Conservation (phyloP, 2,797 vertebrate species). For the Poecilia velifera region DNA sequence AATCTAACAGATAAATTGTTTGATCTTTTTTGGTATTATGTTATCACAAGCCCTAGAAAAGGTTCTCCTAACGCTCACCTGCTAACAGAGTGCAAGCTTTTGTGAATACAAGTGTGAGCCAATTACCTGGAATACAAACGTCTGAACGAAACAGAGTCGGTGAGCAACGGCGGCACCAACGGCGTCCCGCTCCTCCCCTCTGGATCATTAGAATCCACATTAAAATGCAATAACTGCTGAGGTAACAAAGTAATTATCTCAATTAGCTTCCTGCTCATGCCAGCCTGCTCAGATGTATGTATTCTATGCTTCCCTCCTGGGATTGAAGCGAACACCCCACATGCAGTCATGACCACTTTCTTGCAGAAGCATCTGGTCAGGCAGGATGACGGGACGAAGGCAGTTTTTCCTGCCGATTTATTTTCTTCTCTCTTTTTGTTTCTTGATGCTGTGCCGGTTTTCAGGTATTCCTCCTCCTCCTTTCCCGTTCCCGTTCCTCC, state of each 20-base stretch:
- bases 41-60: not conserved
- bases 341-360: conserved; percentile 51
- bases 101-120: conserved; percentile 15
- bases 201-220: conserved; percentile 61
- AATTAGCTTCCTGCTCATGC: conserved; percentile 73
- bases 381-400: conserved; percentile 17
- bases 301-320: conserved; percentile 61
- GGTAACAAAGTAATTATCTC: conserved; percentile 75
- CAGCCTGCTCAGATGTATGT: conserved; percentile 49
- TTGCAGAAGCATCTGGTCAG: conserved; percentile 61
- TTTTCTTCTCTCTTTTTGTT: conserved; percentile 42
- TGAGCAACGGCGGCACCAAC: conserved; percentile 4
- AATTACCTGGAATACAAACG: conserved; percentile 26
- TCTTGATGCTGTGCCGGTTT: conserved; percentile 55
- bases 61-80: conserved; percentile 20
- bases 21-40: not conserved
- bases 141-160: not conserved
- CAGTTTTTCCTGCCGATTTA: conserved; percentile 29
- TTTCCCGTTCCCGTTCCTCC: not conserved
- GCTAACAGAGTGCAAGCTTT: not conserved
- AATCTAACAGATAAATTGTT: not conserved
- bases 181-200: conserved; percentile 23
- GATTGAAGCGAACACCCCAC: conserved; percentile 37
- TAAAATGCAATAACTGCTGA: conserved; percentile 72
- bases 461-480: conserved; percentile 39